phyloP scores from a whole-genome alignment of 2,888 invertebrate genomes.

The Stenurella melanura region DNA sequence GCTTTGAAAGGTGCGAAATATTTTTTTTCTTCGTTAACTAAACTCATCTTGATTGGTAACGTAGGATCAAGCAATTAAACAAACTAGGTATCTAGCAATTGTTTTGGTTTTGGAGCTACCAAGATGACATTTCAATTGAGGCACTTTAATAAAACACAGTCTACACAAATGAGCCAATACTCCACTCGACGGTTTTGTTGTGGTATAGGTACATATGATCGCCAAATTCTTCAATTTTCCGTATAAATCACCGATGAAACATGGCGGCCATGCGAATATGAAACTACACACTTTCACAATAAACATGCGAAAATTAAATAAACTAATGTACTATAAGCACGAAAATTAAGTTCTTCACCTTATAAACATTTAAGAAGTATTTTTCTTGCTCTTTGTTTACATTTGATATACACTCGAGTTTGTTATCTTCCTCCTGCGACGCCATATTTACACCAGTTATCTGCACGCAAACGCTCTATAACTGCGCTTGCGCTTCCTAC shows the following conservation, averaged over 20 bases:
- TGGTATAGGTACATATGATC: slow-evolving; percentile 53
- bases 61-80: slow-evolving; percentile 67
- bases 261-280: slow-evolving; percentile 72
- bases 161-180: slow-evolving; percentile 62
- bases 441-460: slow-evolving; percentile 71
- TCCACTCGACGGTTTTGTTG: slow-evolving; percentile 60
- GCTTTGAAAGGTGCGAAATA: slow-evolving; percentile 68
- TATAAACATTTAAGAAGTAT: slow-evolving; percentile 70
- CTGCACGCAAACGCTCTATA: slow-evolving; percentile 62
- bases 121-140: slow-evolving; percentile 62
- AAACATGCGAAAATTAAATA: slow-evolving; percentile 69
- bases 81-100: slow-evolving; percentile 63
- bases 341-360: slow-evolving; percentile 71
- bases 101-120: slow-evolving; percentile 57
- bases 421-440: slow-evolving; percentile 71
- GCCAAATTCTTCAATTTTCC: slow-evolving; percentile 65
- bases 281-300: slow-evolving; percentile 70
- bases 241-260: slow-evolving; percentile 67
- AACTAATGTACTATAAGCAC: slow-evolving; percentile 70
- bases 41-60: slow-evolving; percentile 66
- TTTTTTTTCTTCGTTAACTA: slow-evolving; percentile 61
- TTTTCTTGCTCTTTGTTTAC: slow-evolving; percentile 70
- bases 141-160: slow-evolving; percentile 63
- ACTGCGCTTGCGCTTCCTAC: slow-evolving; percentile 51
- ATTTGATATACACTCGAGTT: slow-evolving; percentile 69